These are phyloP conservation scores for Micronycteris hirsuta DNA, from an alignment of 2,113 vertebrate species.

Conservation along the genomic window DNA sequence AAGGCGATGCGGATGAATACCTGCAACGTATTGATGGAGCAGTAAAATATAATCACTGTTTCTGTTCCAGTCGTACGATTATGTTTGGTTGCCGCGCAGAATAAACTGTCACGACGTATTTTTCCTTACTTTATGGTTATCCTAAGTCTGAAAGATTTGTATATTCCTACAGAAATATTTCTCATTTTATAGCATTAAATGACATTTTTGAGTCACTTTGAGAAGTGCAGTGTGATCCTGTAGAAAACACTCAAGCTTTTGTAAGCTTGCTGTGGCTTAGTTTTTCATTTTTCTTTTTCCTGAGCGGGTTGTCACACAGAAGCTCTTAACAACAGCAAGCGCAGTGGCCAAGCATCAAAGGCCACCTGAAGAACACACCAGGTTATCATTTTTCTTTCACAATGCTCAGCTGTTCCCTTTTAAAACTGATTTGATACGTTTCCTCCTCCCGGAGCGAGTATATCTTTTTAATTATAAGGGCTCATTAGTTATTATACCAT, in stretches of 20 bases:
- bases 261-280: neutral
- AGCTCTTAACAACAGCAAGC: neutral
- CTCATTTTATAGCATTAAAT: neutral
- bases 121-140: neutral
- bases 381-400: neutral
- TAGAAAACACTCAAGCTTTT: neutral
- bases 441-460: neutral
- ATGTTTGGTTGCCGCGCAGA: neutral
- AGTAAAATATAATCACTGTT: neutral
- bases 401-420: neutral
- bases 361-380: neutral
- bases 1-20: neutral
- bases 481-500: slow-evolving; percentile 27
- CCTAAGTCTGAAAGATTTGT: neutral
- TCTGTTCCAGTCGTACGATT: neutral
- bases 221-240: neutral
- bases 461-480: slow-evolving; percentile 31
- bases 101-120: neutral
- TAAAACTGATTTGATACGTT: neutral
- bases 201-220: neutral
- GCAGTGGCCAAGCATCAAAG: neutral
- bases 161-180: neutral
- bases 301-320: neutral
- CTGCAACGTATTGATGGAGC: neutral
- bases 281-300: neutral